Percentiles rank a stretch among this genome's conserved stretches.
Evolutionary conservation across 2,888 invertebrate genomes (phyloP).

Genomic region (Drosophila koepferae): DNA sequence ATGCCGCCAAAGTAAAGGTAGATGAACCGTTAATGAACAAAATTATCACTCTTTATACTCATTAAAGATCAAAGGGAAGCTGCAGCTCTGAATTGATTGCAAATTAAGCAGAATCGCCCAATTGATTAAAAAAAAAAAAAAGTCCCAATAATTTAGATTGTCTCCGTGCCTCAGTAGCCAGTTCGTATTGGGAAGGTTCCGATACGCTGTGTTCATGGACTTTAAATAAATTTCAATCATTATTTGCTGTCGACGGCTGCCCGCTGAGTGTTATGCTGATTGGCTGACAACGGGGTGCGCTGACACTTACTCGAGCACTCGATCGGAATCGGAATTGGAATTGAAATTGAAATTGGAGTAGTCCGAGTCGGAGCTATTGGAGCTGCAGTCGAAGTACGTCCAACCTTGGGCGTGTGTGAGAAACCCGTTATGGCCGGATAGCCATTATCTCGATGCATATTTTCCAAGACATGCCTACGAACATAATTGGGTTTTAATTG

Average conservation of each 20-base stretch:
- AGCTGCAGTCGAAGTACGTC: constrained; percentile 18
- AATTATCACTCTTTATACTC: not conserved
- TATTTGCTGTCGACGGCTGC: constrained; percentile 37
- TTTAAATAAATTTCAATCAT: constrained; percentile 36
- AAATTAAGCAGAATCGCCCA: not conserved
- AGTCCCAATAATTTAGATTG: not conserved
- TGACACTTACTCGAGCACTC: constrained; percentile 23
- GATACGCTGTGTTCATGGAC: constrained; percentile 9
- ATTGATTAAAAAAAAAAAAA: not conserved
- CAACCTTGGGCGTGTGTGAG: constrained; percentile 30
- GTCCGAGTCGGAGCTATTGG: not conserved
- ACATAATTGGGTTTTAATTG: constrained; percentile 72
- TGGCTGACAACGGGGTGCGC: constrained; percentile 53
- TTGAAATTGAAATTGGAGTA: constrained; percentile 11
- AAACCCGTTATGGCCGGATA: constrained; percentile 73
- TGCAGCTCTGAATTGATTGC: constrained; percentile 2
- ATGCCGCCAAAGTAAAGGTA: not conserved
- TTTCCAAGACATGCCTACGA: constrained; percentile 66
- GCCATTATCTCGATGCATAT: constrained; percentile 60
- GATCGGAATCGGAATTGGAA: constrained; percentile 21
- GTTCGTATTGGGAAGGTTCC: constrained; percentile 5
- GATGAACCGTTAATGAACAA: not conserved
- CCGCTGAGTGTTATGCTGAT: constrained; percentile 47
- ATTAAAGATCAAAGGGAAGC: not conserved
- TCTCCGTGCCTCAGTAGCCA: not conserved